Base-by-base conservation (phyloP, 2,113 vertebrate species). In the Stictonetta naevosa region DNA sequence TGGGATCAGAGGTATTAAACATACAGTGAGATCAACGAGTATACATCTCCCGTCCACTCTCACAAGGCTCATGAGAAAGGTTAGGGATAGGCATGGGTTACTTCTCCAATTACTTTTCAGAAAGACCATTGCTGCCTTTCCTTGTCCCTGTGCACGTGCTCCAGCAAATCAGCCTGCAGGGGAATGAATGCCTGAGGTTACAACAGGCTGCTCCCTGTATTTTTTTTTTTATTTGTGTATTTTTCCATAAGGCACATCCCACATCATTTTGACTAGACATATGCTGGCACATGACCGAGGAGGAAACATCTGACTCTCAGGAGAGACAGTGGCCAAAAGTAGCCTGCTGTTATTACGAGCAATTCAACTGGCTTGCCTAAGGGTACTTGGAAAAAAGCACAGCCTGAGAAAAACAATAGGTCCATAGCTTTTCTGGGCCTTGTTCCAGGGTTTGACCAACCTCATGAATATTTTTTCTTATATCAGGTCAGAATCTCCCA, bases 131-230 rank as follows among this genome's bases (percentile, higher is more conserved):
- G 33, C 33, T 46, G 36, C 55, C 29, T 13, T 75, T 29, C 25
- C 55, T 48, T 50, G 46, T 10, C 33, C 12, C 33, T 22, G 10
- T 28, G 36, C 28, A 23, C 0, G 0, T 52, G 38, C 59, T 73
- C 52, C 40, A 40, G 23, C 1, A 3, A n/a, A 46, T 15, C 22
- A 42, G n/a, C 31, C 56, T 38, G n/a, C 22, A 26, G 42, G n/a
- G 46, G 23, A 73, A 40, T 0, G 0, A 86, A 40, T 16, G 29
- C 19, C 26, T 14, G 33, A 0, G 8, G 55, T 21, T 69, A 20
- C 1, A 0, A 26, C 50, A 68, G 11, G 38, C 25, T n/a, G 56
- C n/a, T 69, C 4, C 44, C n/a, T 13, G n/a, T n/a, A n/a, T n/a
- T n/a, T n/a, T n/a, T n/a, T n/a, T n/a, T n/a, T n/a, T n/a, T n/a